These are phyloP conservation scores for Drosophila pallidifrons DNA, from an alignment of 1,140 invertebrate genomes.

Conservation along the genomic window DNA sequence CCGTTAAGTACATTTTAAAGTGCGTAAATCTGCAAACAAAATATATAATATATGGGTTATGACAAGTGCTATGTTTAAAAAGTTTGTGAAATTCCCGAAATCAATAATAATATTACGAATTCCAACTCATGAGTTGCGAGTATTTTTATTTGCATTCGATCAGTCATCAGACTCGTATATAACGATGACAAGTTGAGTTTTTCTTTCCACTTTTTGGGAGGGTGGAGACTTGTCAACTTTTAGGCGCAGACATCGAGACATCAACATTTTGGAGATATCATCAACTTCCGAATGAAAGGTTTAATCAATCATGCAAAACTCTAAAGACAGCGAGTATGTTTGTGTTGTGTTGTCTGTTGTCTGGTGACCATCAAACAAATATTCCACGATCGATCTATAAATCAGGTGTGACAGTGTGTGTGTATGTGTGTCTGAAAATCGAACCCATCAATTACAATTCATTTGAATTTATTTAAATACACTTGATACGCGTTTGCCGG, in stretches of 20 bases:
- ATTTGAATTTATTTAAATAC: conserved; percentile 82
- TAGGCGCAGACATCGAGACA: conserved; percentile 29
- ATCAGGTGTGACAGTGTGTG: conserved; percentile 19
- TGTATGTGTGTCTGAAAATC: conserved; percentile 17
- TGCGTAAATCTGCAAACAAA: background rate
- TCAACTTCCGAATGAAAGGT: conserved; percentile 8
- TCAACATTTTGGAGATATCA: conserved; percentile 6
- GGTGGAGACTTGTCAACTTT: conserved; percentile 38
- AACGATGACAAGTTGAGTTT: conserved; percentile 28
- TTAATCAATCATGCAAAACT: conserved; percentile 28
- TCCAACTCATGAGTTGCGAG: background rate
- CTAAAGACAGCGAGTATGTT: background rate
- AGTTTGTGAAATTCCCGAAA: conserved; percentile 20
- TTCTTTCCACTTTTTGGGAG: background rate
- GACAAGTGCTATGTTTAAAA: background rate
- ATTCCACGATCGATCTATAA: conserved; percentile 39
- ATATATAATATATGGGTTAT: conserved; percentile 1
- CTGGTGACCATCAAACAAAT: conserved; percentile 12
- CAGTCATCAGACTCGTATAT: background rate
- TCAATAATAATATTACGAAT: conserved; percentile 9
- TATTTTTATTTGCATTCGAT: conserved; percentile 44
- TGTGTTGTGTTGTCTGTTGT: background rate
- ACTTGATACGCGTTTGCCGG: conserved; percentile 58
- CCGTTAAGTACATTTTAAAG: conserved; percentile 8
- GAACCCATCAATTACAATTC: conserved; percentile 74